Evolutionary conservation across 2,888 invertebrate species (phyloP).

Genomic region (Drosophila melanocephala): DNA sequence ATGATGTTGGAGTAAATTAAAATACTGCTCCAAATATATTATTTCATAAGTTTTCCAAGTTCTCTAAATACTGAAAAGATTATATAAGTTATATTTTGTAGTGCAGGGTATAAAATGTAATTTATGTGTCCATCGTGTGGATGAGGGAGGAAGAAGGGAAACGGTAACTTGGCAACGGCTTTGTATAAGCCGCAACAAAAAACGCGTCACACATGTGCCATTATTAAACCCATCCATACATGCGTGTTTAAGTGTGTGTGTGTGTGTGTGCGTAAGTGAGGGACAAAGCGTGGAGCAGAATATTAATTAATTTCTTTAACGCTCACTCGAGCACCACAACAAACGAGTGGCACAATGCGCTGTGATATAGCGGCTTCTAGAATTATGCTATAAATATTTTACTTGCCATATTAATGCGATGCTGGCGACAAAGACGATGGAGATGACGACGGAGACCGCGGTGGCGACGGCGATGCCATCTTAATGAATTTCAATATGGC

Average conservation of each 20-base stretch:
- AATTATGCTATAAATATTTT: slow-evolving; percentile 82
- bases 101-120: slow-evolving; percentile 1
- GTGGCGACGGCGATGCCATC: slow-evolving; percentile 50
- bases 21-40: no score
- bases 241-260: slow-evolving; percentile 11
- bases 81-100: neutral
- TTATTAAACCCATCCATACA: slow-evolving; percentile 64
- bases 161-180: slow-evolving; percentile 27
- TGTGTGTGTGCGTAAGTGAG: slow-evolving; percentile 23
- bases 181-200: slow-evolving; percentile 45
- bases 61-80: neutral
- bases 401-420: slow-evolving; percentile 78
- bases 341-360: slow-evolving; percentile 70
- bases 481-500: slow-evolving; percentile 82
- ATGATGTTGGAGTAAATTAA: neutral
- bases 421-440: slow-evolving; percentile 32
- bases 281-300: slow-evolving; percentile 55
- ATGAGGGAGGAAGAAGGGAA: slow-evolving; percentile 10
- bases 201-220: slow-evolving; percentile 69
- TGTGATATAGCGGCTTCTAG: slow-evolving; percentile 67
- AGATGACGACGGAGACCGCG: slow-evolving; percentile 17
- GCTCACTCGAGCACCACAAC: slow-evolving; percentile 68
- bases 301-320: slow-evolving; percentile 81
- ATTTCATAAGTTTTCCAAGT: neutral
- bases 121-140: slow-evolving; percentile 11